Base-by-base conservation (phyloP, 2,888 invertebrate genomes). In the Copidosoma aretas region DNA sequence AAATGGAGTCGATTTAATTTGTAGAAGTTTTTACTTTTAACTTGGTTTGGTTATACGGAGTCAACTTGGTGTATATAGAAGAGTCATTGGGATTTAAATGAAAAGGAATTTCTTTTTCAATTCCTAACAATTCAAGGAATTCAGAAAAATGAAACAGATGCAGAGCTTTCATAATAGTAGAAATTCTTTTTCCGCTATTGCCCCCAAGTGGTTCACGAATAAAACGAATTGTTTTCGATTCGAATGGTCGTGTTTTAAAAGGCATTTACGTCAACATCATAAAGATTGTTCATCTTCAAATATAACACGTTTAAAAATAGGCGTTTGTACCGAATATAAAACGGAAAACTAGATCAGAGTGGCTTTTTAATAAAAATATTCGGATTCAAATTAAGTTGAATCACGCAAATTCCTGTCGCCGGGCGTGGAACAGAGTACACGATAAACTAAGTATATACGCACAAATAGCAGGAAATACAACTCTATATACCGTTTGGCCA, bases 401-500 rank as follows among this genome's bases (percentile, higher is more conserved):
- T 56, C 32, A 32, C 24, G 10, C 10, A 32, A 59, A 43, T 46
- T 43, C 22, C 10, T 57, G 14, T 54, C 24, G 22, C 15, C 3
- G 12, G 14, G 32, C 56, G 25, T 24, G 43, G 22, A 46, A 59
- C 46, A 22, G 21, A 15, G 21, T 22, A 1, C 21, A 51, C n/a
- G n/a, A n/a, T n/a, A n/a, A n/a, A n/a, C n/a, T n/a, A n/a, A n/a
- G n/a, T n/a, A n/a, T n/a, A 41, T 61, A 52, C 41, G 21, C 53
- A 61, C 52, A 41, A 53, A 53, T 53, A 3, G n/a, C 17, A 49
- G 41, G 41, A 10, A 22, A 41, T 41, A 61, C 52, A 61, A 46
- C 52, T 61, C 22, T 39, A 39, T 41, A 19, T 41, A n/a, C n/a
- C 39, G 21, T 15, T 53, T 61, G 61, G 61, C 61, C 52, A 2